phyloP scores from a whole-genome alignment of 2,888 invertebrate species.

The Carcina quercana region DNA sequence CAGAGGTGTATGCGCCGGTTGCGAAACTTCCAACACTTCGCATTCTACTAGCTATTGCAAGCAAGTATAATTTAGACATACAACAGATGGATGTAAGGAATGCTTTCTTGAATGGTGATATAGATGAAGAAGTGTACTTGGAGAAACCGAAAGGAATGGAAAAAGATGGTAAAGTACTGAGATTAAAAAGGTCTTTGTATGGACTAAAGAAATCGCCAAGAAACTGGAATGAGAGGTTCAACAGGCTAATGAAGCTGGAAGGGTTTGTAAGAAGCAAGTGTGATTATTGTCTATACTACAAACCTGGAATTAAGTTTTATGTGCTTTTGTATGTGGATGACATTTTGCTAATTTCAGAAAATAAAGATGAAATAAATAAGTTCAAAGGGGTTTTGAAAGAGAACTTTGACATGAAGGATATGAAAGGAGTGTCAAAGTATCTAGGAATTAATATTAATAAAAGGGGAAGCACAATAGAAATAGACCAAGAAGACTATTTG shows the following conservation, averaged over 20 bases:
- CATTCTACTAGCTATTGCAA: conserved; percentile 12
- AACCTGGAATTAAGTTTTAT: conserved; percentile 1
- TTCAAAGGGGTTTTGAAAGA: neutral
- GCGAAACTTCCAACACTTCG: conserved; percentile 15
- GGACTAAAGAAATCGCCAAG: conserved; percentile 9
- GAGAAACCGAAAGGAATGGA: conserved; percentile 13
- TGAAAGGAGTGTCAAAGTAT: neutral
- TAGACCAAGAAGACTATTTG: conserved; percentile 7
- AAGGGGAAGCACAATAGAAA: neutral
- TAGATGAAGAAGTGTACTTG: conserved; percentile 18
- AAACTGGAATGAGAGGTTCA: conserved; percentile 10
- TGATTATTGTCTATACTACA: conserved; percentile 10
- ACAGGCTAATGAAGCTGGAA: conserved; percentile 1
- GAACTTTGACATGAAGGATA: conserved; percentile 7
- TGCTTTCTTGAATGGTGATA: conserved; percentile 20
- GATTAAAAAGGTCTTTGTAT: conserved; percentile 8
- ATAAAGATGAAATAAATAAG: neutral
- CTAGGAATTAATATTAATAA: conserved; percentile 5
- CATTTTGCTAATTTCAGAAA: conserved; percentile 1
- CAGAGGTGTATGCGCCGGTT: conserved; percentile 17
- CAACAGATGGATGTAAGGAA: conserved; percentile 10
- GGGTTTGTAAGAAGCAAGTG: conserved; percentile 5
- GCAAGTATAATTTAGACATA: conserved; percentile 1
- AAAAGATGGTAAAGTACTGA: conserved; percentile 1
- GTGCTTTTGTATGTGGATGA: conserved; percentile 10